Percentiles rank a stretch among this genome's conserved stretches.
Evolutionary conservation across 2,888 invertebrate genomes (phyloP).

Genomic region (Ischnus inquisitorius): DNA sequence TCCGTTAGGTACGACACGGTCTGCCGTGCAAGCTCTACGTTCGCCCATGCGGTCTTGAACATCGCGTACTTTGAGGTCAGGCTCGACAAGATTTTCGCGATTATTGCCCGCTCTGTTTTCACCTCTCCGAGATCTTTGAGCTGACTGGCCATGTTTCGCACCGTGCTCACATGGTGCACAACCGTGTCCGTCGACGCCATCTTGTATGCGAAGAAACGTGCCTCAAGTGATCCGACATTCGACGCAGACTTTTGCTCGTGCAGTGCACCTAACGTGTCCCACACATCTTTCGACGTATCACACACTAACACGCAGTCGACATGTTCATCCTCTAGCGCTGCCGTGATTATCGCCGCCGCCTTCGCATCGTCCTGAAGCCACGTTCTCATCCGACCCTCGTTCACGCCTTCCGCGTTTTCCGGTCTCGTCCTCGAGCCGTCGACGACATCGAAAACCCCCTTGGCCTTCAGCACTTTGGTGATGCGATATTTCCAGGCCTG

Average conservation of each 20-base stretch:
- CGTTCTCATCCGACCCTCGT: conserved; percentile 24
- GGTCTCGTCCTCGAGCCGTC: conserved; percentile 51
- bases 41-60: conserved; percentile 58
- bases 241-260: conserved; percentile 72
- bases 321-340: conserved; percentile 56
- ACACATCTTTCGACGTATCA: conserved; percentile 69
- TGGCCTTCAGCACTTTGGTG: conserved; percentile 62
- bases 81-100: conserved; percentile 59
- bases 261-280: conserved; percentile 67
- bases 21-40: conserved; percentile 39
- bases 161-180: conserved; percentile 73
- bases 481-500: conserved; percentile 73
- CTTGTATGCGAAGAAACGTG: conserved; percentile 48
- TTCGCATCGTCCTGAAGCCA: conserved; percentile 67
- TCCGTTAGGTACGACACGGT: conserved; percentile 47
- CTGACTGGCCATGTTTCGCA: conserved; percentile 72
- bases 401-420: conserved; percentile 9
- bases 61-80: conserved; percentile 38
- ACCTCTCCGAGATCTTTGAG: conserved; percentile 48
- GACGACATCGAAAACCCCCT: too few relatives aligned
- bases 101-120: conserved; percentile 46
- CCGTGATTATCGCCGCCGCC: conserved; percentile 55
- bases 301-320: conserved; percentile 63
- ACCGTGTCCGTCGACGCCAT: conserved; percentile 68
- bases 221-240: conserved; percentile 42